Evolutionary conservation across 1,140 invertebrate species (phyloP).

Genomic region (honey bee (Apis mellifera)): Amel_HAv3.1 CM009942.2:7312001-7312500

Average conservation of each 20-base stretch:
- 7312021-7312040: conserved; percentile 19
- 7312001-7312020: conserved; percentile 18
- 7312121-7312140: background rate
- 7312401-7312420: background rate
- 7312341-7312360: background rate
- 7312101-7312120: background rate
- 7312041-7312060: conserved; percentile 65
- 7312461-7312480: background rate
- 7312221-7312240: background rate
- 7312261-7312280: background rate
- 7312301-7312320: conserved; percentile 5
- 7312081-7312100: conserved; percentile 1
- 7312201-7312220: background rate
- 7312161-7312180: background rate
- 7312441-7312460: background rate
- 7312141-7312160: background rate
- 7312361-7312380: conserved; percentile 2
- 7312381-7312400: background rate
- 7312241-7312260: background rate
- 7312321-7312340: background rate
- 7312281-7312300: background rate
- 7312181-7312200: background rate
- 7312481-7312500: background rate
- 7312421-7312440: too few relatives aligned
- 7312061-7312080: conserved; percentile 37